These are phyloP conservation scores for Nudaria mundana DNA, from an alignment of 2,888 invertebrate genomes.

Conservation along the genomic window DNA sequence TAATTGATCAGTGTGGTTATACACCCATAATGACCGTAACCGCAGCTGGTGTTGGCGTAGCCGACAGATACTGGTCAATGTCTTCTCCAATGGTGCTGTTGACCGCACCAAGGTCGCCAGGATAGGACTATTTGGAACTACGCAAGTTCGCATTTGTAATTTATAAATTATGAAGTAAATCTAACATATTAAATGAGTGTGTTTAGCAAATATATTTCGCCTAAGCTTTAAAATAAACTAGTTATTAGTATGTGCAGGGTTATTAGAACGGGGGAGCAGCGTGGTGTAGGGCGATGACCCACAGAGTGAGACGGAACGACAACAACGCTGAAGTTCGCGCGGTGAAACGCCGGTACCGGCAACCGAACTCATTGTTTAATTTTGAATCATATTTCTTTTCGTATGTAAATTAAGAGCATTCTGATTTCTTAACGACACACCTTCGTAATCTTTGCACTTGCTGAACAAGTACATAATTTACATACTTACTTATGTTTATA, in stretches of 20 bases:
- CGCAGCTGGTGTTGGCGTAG: constrained; percentile 50
- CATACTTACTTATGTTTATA: not conserved
- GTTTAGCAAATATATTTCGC: constrained; percentile 26
- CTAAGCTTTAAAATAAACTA: constrained; percentile 49
- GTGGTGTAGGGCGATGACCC: constrained; percentile 72
- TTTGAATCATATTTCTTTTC: constrained; percentile 22
- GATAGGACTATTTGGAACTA: constrained; percentile 63
- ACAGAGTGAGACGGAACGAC: constrained; percentile 74
- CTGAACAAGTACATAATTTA: not conserved
- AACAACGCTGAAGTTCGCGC: constrained; percentile 78
- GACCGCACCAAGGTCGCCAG: constrained; percentile 73
- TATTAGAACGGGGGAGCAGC: constrained; percentile 73
- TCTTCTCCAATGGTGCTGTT: constrained; percentile 59
- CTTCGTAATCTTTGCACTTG: not conserved
- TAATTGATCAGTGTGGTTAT: constrained; percentile 64
- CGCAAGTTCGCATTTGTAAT: no score
- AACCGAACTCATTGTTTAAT: constrained; percentile 24
- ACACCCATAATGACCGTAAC: constrained; percentile 55
- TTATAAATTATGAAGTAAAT: no score
- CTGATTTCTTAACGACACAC: not conserved
- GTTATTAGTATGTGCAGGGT: constrained; percentile 59
- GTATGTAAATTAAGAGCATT: constrained; percentile 9
- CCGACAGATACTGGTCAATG: constrained; percentile 62
- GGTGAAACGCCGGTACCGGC: constrained; percentile 21
- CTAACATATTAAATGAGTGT: not conserved